Conservation (phyloP, 2,888 invertebrate genomes). For the Agelastica alni region DNA sequence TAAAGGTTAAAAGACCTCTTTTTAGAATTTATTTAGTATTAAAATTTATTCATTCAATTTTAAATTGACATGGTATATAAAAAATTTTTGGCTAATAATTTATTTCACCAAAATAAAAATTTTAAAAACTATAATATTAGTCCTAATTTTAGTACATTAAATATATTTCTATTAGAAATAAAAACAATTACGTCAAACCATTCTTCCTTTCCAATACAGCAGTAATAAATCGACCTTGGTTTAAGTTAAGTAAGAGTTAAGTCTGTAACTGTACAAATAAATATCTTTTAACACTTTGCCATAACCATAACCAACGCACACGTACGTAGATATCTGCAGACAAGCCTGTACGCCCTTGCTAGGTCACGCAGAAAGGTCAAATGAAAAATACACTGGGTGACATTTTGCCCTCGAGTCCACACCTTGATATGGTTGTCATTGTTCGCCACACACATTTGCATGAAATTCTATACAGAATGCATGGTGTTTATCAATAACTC, state of each 20-base stretch:
- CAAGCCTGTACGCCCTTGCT: slow-evolving; percentile 32
- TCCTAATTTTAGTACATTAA: too few species aligned
- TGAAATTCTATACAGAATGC: slow-evolving; percentile 10
- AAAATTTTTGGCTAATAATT: too few species aligned
- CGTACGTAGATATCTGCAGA: slow-evolving; percentile 8
- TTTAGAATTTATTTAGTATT: too few species aligned
- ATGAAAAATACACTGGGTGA: slow-evolving; percentile 22
- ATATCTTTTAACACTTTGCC: slow-evolving; percentile 5
- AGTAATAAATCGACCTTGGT: slow-evolving; percentile 1
- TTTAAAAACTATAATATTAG: too few species aligned
- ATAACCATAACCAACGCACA: slow-evolving; percentile 9
- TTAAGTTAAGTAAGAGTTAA: too few species aligned
- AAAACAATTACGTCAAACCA: too few species aligned
- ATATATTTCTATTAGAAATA: too few species aligned
- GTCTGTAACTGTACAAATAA: slow-evolving; percentile 1
- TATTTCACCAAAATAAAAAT: too few species aligned
- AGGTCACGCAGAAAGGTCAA: slow-evolving; percentile 32
- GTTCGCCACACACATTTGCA: slow-evolving; percentile 16
- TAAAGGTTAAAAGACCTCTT: too few species aligned
- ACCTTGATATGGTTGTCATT: slow-evolving; percentile 26
- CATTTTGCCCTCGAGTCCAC: slow-evolving; percentile 29
- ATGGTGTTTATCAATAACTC: background rate
- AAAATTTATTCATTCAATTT: too few species aligned
- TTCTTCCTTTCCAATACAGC: too few species aligned
- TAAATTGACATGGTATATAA: too few species aligned